Conservation (phyloP, 2,113 vertebrate genomes). For the Excalfactoria chinensis region DNA sequence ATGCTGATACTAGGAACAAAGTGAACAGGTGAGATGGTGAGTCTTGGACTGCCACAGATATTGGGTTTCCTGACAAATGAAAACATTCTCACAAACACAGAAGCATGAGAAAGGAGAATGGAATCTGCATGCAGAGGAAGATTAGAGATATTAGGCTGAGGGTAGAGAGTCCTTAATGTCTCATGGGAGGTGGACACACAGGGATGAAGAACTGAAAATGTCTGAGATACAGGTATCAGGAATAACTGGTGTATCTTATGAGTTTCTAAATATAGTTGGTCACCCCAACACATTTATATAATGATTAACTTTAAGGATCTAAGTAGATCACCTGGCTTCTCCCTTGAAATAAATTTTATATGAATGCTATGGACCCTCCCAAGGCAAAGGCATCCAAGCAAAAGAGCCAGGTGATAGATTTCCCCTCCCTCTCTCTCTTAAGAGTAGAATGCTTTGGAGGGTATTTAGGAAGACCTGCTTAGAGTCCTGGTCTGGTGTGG, state of each 20-base stretch:
- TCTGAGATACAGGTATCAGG: not conserved
- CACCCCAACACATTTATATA: accelerated
- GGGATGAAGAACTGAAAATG: not conserved
- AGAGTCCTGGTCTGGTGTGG: not conserved
- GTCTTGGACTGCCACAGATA: not conserved
- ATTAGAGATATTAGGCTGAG: not conserved
- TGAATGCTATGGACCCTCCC: not conserved
- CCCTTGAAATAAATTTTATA: not conserved
- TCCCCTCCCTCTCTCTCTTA: not conserved
- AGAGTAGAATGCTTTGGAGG: not conserved
- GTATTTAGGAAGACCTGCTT: not conserved
- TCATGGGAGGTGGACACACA: not conserved
- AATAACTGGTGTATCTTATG: not conserved
- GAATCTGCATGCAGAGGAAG: not conserved
- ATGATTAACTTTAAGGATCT: not conserved
- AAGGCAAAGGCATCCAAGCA: not conserved
- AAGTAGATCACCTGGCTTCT: not conserved
- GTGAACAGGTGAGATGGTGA: accelerated
- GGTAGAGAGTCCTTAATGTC: not conserved
- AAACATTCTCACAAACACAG: not conserved
- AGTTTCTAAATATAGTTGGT: not conserved
- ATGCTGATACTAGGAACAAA: not conserved
- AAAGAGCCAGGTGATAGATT: not conserved
- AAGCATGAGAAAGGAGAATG: not conserved
- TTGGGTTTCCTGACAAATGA: not conserved